Evolutionary conservation across 1,140 invertebrate genomes (phyloP).

Genomic region (Bombus difficillimus): DNA sequence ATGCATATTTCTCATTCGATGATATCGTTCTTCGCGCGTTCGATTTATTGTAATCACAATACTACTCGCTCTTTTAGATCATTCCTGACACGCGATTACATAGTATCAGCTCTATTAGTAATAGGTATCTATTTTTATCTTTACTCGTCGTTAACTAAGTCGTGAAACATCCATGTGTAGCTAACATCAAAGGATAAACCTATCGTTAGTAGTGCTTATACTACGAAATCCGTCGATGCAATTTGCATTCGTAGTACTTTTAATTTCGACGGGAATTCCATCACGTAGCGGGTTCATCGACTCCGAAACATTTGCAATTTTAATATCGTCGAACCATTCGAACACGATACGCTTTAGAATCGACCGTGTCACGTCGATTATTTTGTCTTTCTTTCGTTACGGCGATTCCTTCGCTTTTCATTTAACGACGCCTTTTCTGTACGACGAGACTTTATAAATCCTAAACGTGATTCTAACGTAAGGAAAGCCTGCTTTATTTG

Average conservation of each 20-base stretch:
- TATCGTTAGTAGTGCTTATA: background rate
- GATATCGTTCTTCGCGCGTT: background rate
- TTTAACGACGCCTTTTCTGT: background rate
- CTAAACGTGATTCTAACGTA: no score
- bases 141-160: background rate
- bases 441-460: background rate
- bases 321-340: background rate
- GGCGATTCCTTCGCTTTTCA: background rate
- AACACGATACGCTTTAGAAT: background rate
- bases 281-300: constrained; percentile 4
- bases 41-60: background rate
- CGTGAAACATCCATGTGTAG: background rate
- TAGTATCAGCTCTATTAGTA: no score
- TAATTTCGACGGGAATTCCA: background rate
- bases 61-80: background rate
- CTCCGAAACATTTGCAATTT: background rate
- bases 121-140: no score
- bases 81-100: no score
- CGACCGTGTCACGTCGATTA: no score
- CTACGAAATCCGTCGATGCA: background rate
- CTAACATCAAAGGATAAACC: background rate
- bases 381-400: background rate
- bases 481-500: background rate
- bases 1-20: background rate
- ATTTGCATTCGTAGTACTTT: background rate